Evolutionary conservation across 2,888 invertebrate genomes (phyloP).

Genomic region (Cheilosia vernalis): DNA sequence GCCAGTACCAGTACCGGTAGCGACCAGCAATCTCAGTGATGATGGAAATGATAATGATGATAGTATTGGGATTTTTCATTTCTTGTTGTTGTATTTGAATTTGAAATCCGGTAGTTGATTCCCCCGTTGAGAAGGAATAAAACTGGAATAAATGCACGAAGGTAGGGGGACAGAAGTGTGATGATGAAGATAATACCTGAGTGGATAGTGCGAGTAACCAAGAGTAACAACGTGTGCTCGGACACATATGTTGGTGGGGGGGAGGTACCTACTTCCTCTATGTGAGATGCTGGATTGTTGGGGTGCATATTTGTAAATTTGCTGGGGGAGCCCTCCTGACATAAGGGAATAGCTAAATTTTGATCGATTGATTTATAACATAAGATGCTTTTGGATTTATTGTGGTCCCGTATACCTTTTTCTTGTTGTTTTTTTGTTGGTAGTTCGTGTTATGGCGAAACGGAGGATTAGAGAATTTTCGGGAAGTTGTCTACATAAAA

Average conservation of each 20-base stretch:
- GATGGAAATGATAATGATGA: constrained; percentile 10
- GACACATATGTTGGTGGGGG: constrained; percentile 15
- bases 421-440: not conserved
- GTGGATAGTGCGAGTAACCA: constrained; percentile 10
- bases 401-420: not conserved
- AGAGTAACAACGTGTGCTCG: constrained; percentile 30
- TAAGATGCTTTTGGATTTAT: constrained; percentile 17
- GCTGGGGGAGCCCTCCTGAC: constrained; percentile 23
- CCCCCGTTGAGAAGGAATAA: constrained; percentile 1
- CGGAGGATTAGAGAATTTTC: too few relatives aligned
- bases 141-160: not conserved
- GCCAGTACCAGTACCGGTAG: constrained; percentile 22
- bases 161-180: not conserved
- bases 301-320: not conserved
- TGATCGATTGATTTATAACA: constrained; percentile 67
- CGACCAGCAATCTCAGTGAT: constrained; percentile 39
- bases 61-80: constrained; percentile 14
- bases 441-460: not conserved
- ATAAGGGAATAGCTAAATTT: constrained; percentile 23
- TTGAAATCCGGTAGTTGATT: constrained; percentile 55
- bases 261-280: constrained; percentile 13
- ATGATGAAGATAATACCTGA: constrained; percentile 4
- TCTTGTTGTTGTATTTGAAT: constrained; percentile 4
- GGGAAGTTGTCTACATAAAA: too few relatives aligned
- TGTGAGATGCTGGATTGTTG: constrained; percentile 31